These are phyloP conservation scores for Fratercula arctica DNA, from an alignment of 2,797 vertebrate genomes.

Conservation along the genomic window DNA sequence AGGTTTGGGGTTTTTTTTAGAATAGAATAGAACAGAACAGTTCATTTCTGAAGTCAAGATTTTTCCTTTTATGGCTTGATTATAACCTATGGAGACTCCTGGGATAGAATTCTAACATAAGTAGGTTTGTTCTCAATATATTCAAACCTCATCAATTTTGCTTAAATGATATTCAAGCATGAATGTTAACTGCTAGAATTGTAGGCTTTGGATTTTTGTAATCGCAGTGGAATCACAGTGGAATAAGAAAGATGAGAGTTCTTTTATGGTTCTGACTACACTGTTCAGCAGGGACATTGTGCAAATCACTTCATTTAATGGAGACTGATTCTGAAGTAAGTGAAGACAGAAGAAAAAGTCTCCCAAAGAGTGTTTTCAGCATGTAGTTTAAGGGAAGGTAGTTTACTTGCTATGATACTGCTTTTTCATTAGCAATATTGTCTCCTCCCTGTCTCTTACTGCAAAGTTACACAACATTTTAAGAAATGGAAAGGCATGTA, in stretches of 20 bases:
- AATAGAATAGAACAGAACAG: neutral
- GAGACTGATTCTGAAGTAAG: slow-evolving; percentile 6
- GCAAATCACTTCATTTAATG: slow-evolving; percentile 36
- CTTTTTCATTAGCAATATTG: neutral
- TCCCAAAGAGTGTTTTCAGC: neutral
- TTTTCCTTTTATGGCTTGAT: slow-evolving; percentile 23
- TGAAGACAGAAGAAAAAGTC: neutral
- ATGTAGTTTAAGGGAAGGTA: neutral
- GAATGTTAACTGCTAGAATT: slow-evolving; percentile 36
- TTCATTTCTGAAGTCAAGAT: slow-evolving; percentile 6
- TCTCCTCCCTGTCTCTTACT: neutral
- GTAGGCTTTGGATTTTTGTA: slow-evolving; percentile 41
- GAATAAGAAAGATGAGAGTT: slow-evolving; percentile 13
- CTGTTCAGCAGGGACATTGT: neutral
- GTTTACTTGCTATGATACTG: neutral
- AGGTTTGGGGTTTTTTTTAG: rapidly evolving
- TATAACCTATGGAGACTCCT: neutral
- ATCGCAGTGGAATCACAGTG: neutral
- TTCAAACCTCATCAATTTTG: slow-evolving; percentile 51
- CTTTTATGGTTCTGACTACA: slow-evolving; percentile 4
- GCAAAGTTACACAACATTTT: neutral
- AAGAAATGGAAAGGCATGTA: neutral
- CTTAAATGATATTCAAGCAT: slow-evolving; percentile 45
- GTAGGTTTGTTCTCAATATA: slow-evolving; percentile 42
- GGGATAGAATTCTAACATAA: neutral